phyloP scores from a whole-genome alignment of 2,888 invertebrate genomes.

The Blastobasis lacticolella region DNA sequence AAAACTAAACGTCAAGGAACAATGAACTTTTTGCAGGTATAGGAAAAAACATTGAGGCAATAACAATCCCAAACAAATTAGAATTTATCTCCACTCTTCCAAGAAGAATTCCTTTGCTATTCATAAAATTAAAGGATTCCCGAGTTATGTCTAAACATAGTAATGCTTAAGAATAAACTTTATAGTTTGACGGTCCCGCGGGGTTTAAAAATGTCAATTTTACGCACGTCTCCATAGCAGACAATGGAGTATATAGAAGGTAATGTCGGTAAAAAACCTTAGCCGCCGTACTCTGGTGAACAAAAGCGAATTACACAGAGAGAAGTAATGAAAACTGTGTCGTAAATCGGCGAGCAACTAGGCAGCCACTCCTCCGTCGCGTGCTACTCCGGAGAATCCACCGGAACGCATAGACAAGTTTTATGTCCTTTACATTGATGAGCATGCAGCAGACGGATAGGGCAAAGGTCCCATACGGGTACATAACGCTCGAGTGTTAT shows the following conservation, averaged over 20 bases:
- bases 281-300: conserved; percentile 20
- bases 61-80: too few species aligned
- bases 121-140: too few species aligned
- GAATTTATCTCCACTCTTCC: too few species aligned
- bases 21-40: too few species aligned
- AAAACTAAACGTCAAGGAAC: too few species aligned
- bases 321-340: conserved; percentile 39
- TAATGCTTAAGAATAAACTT: not conserved
- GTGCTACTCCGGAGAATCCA: conserved; percentile 34
- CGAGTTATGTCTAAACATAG: too few species aligned
- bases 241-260: conserved; percentile 14
- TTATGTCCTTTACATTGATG: conserved; percentile 61
- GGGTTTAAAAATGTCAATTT: not conserved
- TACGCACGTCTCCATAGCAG: not conserved
- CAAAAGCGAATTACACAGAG: conserved; percentile 32
- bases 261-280: conserved; percentile 29
- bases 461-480: conserved; percentile 25
- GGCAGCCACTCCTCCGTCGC: conserved; percentile 31
- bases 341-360: conserved; percentile 48
- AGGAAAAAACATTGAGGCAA: too few species aligned
- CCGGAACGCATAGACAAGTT: conserved; percentile 47
- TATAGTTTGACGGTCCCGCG: not conserved
- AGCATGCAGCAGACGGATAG: conserved; percentile 36
- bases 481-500: conserved; percentile 11
- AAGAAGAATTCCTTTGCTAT: too few species aligned